Evolutionary conservation across 1,140 invertebrate species (phyloP).

Genomic region (Plodia interpunctella): DNA sequence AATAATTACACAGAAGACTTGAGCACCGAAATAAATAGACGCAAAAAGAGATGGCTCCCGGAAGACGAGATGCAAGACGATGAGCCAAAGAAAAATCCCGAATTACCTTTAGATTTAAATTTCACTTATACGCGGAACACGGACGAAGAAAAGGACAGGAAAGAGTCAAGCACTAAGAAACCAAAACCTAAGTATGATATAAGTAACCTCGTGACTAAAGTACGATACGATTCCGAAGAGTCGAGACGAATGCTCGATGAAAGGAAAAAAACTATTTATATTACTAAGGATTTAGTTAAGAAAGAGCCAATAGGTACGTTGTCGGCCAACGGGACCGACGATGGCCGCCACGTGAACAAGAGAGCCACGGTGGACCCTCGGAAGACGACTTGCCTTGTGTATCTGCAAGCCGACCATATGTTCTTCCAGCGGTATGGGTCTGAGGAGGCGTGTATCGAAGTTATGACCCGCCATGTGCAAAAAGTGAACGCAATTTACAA

Average conservation of each 20-base stretch:
- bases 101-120: constrained; percentile 79
- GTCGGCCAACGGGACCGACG: constrained; percentile 76
- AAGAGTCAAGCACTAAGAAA: constrained; percentile 52
- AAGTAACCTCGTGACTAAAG: constrained; percentile 71
- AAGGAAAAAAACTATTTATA: constrained; percentile 77
- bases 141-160: constrained; percentile 67
- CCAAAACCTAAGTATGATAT: constrained; percentile 75
- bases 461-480: constrained; percentile 96
- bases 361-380: constrained; percentile 86
- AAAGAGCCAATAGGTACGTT: constrained; percentile 70
- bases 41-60: constrained; percentile 73
- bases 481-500: constrained; percentile 95
- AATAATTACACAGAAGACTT: constrained; percentile 54
- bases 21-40: constrained; percentile 56
- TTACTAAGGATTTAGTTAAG: constrained; percentile 71
- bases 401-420: constrained; percentile 96
- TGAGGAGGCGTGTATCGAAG: constrained; percentile 95
- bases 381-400: constrained; percentile 93
- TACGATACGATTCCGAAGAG: constrained; percentile 73
- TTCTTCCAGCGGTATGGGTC: constrained; percentile 95
- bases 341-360: constrained; percentile 81
- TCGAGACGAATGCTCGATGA: constrained; percentile 80
- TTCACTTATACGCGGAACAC: constrained; percentile 80
- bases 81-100: constrained; percentile 78
- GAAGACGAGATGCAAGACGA: constrained; percentile 77